A percentile compares a stretch with the other conserved stretches of the same genome.
phyloP scores from a whole-genome alignment of 2,113 vertebrate genomes.

The Nerophis ophidion region DNA sequence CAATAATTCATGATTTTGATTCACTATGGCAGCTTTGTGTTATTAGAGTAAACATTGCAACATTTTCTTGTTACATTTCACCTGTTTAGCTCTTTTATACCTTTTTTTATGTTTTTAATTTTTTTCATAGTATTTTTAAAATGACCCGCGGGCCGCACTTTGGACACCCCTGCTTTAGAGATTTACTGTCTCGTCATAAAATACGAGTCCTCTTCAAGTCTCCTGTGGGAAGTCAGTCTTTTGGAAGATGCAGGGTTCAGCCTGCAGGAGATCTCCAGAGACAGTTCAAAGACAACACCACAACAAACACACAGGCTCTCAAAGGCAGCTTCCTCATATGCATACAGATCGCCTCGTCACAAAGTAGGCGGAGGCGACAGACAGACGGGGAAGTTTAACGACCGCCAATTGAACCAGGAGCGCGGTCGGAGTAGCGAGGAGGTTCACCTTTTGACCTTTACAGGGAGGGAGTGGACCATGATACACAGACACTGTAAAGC shows the following conservation, averaged over 20 bases:
- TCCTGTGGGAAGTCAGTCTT: slow-evolving; percentile 29
- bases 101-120: too few relatives aligned
- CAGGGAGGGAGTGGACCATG: background rate
- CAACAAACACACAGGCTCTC: slow-evolving; percentile 4
- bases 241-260: slow-evolving; percentile 47
- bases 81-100: too few relatives aligned
- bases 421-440: background rate
- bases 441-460: slow-evolving; percentile 32
- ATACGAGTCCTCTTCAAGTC: slow-evolving; percentile 31
- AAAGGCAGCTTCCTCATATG: background rate
- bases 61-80: too few relatives aligned
- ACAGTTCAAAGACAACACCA: slow-evolving; percentile 40
- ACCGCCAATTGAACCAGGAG: slow-evolving; percentile 40
- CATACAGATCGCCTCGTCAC: background rate
- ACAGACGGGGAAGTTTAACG: slow-evolving; percentile 35
- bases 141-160: too few relatives aligned
- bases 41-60: too few relatives aligned
- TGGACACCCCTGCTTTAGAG: too few relatives aligned
- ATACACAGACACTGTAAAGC: too few relatives aligned
- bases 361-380: slow-evolving; percentile 11
- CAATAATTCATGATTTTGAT: too few relatives aligned
- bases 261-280: slow-evolving; percentile 43
- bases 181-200: slow-evolving; percentile 28
- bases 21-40: too few relatives aligned
- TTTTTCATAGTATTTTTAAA: too few relatives aligned